Conservation (phyloP, 2,113 vertebrate species). For the Scatophagus argus region DNA sequence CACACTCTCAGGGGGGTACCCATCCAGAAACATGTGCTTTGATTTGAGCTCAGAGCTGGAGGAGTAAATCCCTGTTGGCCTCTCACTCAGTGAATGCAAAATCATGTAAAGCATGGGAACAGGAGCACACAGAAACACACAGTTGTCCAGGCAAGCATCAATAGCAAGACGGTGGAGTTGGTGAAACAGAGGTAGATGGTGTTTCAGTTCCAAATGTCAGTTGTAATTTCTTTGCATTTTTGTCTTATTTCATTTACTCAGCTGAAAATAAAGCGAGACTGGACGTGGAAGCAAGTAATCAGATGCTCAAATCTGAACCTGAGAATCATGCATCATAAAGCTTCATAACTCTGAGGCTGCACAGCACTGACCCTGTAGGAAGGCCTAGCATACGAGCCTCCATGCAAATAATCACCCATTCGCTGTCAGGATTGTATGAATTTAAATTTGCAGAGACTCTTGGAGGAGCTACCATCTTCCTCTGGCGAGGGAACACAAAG, state of each 20-base stretch:
- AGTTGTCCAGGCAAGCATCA: background rate
- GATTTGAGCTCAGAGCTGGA: slow-evolving; percentile 13
- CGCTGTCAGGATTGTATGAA: slow-evolving; percentile 57
- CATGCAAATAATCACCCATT: slow-evolving; percentile 82
- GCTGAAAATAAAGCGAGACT: background rate
- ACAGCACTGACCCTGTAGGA: slow-evolving; percentile 9
- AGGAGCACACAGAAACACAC: background rate
- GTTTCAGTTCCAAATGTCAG: slow-evolving; percentile 38
- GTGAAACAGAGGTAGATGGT: slow-evolving; percentile 63
- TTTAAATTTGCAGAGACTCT: slow-evolving; percentile 62
- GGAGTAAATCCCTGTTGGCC: slow-evolving; percentile 22
- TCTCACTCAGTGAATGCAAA: slow-evolving; percentile 9
- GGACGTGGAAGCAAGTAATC: background rate
- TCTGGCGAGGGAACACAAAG: slow-evolving; percentile 70
- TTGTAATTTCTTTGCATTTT: background rate
- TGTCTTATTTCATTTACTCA: slow-evolving; percentile 5
- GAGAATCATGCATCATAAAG: slow-evolving; percentile 14
- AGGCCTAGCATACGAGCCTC: slow-evolving; percentile 22
- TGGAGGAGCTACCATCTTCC: slow-evolving; percentile 75
- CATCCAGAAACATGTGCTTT: slow-evolving; percentile 14
- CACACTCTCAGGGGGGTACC: slow-evolving; percentile 40
- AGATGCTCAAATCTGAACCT: background rate
- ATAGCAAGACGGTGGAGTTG: background rate
- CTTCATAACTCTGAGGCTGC: background rate
- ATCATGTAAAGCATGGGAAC: slow-evolving; percentile 1